Evolutionary conservation across 2,113 vertebrate species (phyloP).

Genomic region (Climacteris rufus): DNA sequence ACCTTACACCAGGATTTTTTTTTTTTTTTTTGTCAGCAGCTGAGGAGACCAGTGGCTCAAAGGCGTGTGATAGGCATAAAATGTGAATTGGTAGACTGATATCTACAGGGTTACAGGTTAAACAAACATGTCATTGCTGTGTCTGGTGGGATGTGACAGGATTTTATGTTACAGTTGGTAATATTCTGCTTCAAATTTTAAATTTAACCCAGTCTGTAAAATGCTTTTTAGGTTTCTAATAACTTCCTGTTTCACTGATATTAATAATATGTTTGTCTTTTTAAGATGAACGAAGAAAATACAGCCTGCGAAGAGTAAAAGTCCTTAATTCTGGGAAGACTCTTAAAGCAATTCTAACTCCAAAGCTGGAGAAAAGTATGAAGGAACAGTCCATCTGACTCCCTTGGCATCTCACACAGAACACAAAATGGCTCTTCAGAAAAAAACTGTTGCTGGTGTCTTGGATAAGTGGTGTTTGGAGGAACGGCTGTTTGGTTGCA

Average conservation of each 20-base stretch:
- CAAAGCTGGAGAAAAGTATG: conserved; percentile 58
- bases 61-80: neutral
- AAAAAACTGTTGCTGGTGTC: conserved; percentile 33
- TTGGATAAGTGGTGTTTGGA: conserved; percentile 63
- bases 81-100: neutral
- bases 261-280: conserved; percentile 44
- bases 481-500: conserved; percentile 28
- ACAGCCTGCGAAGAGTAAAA: conserved; percentile 37
- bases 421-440: conserved; percentile 68
- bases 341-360: neutral
- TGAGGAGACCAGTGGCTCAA: neutral
- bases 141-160: neutral
- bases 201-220: neutral
- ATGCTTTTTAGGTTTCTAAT: neutral
- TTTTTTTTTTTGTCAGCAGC: neutral
- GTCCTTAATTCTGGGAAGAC: conserved; percentile 10
- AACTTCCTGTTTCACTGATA: neutral
- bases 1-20: neutral
- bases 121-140: neutral
- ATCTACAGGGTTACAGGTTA: neutral
- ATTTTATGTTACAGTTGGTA: neutral
- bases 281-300: conserved; percentile 59
- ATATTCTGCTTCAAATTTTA: neutral
- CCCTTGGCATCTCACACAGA: neutral
- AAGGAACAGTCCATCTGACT: conserved; percentile 47